These are phyloP conservation scores for Enteromius paludinosus DNA, from an alignment of 2,797 vertebrate species.

Conservation along the genomic window DNA sequence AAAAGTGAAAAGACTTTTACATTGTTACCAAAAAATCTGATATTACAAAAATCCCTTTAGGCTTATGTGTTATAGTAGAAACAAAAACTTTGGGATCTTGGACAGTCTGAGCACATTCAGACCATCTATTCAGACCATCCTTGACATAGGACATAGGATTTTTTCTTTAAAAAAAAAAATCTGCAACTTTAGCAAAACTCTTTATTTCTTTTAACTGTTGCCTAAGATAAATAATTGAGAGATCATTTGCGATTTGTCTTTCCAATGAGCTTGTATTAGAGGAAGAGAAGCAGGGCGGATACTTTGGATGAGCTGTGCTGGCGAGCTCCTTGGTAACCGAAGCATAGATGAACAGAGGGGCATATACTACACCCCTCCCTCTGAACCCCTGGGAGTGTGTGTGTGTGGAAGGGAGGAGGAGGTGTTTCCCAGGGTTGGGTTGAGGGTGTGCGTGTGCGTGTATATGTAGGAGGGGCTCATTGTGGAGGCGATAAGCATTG, in stretches of 20 bases:
- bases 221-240: conserved; percentile 20
- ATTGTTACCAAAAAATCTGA: too few species aligned
- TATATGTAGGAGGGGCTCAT: conserved; percentile 62
- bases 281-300: background rate
- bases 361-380: conserved; percentile 69
- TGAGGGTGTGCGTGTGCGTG: conserved; percentile 57
- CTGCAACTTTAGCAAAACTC: background rate
- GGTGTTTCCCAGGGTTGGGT: conserved; percentile 68
- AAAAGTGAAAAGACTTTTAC: too few species aligned
- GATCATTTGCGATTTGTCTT: conserved; percentile 17
- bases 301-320: conserved; percentile 37
- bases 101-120: background rate
- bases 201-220: background rate
- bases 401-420: conserved; percentile 51
- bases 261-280: background rate
- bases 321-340: conserved; percentile 80
- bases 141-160: background rate
- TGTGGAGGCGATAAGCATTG: conserved; percentile 55
- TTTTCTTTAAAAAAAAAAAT: background rate
- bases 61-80: background rate
- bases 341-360: conserved; percentile 75
- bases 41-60: background rate
- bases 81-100: background rate
- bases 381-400: conserved; percentile 65
- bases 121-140: background rate